Evolutionary conservation across 2,888 invertebrate genomes (phyloP), one percentile per base, ranked within the genome.

Genomic region (Ashinkailepas kermadecensis): DNA sequence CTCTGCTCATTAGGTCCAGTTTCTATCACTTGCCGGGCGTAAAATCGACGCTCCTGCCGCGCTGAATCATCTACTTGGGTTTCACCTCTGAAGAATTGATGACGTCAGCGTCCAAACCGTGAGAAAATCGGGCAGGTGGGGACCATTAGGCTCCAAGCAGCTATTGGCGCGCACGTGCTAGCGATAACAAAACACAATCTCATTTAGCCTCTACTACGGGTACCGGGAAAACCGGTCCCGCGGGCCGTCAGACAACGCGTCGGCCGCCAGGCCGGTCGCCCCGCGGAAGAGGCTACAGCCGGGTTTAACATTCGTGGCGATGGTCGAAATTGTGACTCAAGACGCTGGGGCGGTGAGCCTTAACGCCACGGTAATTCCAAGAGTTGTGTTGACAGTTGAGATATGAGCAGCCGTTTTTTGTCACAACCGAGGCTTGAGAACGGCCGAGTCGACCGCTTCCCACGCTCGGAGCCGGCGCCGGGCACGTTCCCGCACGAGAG

Each of bases 61-160:
- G 74, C 74, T 74, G 74, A 74, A 74, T 74, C 74, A 74, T 74
- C 74, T 70, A 21, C 74, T 74, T 74, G 74, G 74, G 74, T 74
- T 74, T 74, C 74, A 74, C 74, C 56, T 74, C 74, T 74, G 39
- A 11, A 74, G 74, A 56, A 74, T 54, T 56, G 23, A 23, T 79
- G 79, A 79, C 79, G 79, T 79, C 79, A 79, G 23, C 12, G 58
- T 7, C 25, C 79, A 10, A 59, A 79, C 79, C 79, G 79, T 79
- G 79, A 79, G 79, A 79, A 79, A 79, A 58, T 79, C 79, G 59
- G 79, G 79, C 79, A 79, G 79, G 79, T 79, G 79, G 79, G 79
- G 12, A 78, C 59, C 59, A 79, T 57, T 57, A 59, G 58, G 58
- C 58, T 25, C 57, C 58, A 57, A 59, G 79, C 79, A 59, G 79